Percentiles rank a stretch among this genome's conserved stretches.
Evolutionary conservation across 2,888 invertebrate genomes (phyloP).

Genomic region (Mystacides longicornis): DNA sequence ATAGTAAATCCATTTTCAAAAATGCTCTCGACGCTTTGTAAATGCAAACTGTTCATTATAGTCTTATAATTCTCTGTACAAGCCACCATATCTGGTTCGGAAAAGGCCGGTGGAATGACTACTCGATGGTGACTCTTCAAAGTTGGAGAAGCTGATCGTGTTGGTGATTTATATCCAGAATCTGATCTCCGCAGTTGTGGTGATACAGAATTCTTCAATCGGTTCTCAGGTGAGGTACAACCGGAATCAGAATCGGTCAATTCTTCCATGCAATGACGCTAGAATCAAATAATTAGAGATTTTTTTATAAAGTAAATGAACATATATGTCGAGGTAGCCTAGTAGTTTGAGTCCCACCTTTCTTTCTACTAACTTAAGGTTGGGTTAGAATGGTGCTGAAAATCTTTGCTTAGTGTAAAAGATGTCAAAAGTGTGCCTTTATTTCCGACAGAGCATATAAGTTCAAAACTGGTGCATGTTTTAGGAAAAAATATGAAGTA

Average conservation of each 20-base stretch:
- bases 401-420: too few species aligned
- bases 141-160: constrained; percentile 28
- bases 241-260: constrained; percentile 49
- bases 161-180: constrained; percentile 48
- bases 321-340: too few species aligned
- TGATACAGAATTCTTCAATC: constrained; percentile 48
- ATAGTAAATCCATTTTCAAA: constrained; percentile 11
- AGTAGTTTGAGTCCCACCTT: too few species aligned
- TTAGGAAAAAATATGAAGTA: too few species aligned
- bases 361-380: too few species aligned
- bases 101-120: constrained; percentile 38
- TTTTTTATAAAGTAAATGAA: constrained; percentile 2
- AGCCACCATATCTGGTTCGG: constrained; percentile 11
- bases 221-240: constrained; percentile 48
- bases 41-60: constrained; percentile 6
- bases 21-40: constrained; percentile 11
- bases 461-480: too few species aligned
- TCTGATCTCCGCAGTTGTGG: constrained; percentile 47
- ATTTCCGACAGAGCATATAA: too few species aligned
- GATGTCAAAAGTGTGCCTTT: too few species aligned
- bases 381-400: too few species aligned
- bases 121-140: constrained; percentile 39
- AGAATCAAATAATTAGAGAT: constrained; percentile 27
- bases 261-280: constrained; percentile 44
- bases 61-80: constrained; percentile 9